Percentiles rank a stretch among this genome's conserved stretches.
Evolutionary conservation across 2,888 invertebrate genomes (phyloP).

Genomic region (Parnassius orleans): DNA sequence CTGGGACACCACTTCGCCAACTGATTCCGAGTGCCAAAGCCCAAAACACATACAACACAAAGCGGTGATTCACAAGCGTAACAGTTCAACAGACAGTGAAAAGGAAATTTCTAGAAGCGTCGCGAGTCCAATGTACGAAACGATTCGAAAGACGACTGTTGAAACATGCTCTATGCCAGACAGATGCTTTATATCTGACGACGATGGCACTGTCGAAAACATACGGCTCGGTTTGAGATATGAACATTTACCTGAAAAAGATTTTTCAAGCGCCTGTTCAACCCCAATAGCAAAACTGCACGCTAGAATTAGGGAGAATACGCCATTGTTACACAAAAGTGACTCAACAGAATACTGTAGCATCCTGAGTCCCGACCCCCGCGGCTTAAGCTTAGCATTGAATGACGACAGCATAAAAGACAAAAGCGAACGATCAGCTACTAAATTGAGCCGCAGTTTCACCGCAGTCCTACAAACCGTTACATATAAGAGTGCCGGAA

Average conservation of each 20-base stretch:
- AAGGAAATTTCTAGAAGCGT: conserved; percentile 54
- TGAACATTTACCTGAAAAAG: conserved; percentile 51
- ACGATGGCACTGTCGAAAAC: conserved; percentile 35
- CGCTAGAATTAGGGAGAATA: conserved; percentile 58
- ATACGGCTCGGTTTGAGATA: conserved; percentile 42
- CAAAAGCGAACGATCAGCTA: conserved; percentile 49
- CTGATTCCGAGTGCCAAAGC: conserved; percentile 60
- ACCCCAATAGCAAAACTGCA: conserved; percentile 64
- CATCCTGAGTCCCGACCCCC: conserved; percentile 64
- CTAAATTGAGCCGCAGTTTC: conserved; percentile 68
- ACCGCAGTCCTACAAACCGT: conserved; percentile 70
- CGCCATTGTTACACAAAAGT: conserved; percentile 67
- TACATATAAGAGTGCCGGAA: conserved; percentile 73
- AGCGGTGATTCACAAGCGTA: conserved; percentile 50
- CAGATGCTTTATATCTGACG: conserved; percentile 54
- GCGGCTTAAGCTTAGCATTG: conserved; percentile 45
- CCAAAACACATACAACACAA: conserved; percentile 52
- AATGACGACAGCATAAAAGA: conserved; percentile 50
- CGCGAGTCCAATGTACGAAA: conserved; percentile 57
- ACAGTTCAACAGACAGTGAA: conserved; percentile 56
- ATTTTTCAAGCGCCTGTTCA: conserved; percentile 65
- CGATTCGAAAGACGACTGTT: conserved; percentile 46
- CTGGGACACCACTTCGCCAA: conserved; percentile 61
- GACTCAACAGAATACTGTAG: conserved; percentile 78
- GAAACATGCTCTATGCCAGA: conserved; percentile 42